Percentiles rank a stretch among this genome's conserved stretches.
These are phyloP conservation scores for Tor tambroides DNA, from an alignment of 2,113 vertebrate genomes.

Conservation along the genomic window DNA sequence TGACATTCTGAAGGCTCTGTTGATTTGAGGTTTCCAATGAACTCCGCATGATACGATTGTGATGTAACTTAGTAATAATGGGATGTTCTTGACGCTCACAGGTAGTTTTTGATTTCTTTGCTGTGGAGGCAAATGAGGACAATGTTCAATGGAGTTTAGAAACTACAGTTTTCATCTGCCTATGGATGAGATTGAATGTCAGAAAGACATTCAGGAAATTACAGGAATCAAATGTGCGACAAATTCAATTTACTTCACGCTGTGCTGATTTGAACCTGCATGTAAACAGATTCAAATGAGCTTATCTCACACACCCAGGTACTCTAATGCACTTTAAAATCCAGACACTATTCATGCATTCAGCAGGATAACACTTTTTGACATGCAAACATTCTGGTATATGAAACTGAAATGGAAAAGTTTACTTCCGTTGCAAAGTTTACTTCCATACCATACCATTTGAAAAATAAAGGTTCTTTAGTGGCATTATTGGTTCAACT, in stretches of 20 bases:
- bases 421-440: neutral
- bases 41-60: neutral
- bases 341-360: neutral
- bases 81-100: neutral
- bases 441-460: neutral
- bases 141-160: neutral
- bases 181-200: neutral
- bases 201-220: neutral
- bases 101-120: neutral
- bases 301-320: neutral
- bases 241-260: neutral
- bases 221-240: neutral
- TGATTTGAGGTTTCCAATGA: neutral
- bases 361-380: neutral
- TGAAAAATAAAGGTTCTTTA: too few species aligned
- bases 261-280: neutral
- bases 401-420: neutral
- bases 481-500: too few species aligned
- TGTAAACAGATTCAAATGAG: neutral
- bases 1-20: neutral
- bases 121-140: neutral
- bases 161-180: neutral
- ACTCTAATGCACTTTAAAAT: conserved; percentile 14
- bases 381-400: neutral
- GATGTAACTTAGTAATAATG: neutral